These are phyloP conservation scores for Mandrillus leucophaeus DNA, from an alignment of 2,113 vertebrate genomes.

Conservation along the genomic window DNA sequence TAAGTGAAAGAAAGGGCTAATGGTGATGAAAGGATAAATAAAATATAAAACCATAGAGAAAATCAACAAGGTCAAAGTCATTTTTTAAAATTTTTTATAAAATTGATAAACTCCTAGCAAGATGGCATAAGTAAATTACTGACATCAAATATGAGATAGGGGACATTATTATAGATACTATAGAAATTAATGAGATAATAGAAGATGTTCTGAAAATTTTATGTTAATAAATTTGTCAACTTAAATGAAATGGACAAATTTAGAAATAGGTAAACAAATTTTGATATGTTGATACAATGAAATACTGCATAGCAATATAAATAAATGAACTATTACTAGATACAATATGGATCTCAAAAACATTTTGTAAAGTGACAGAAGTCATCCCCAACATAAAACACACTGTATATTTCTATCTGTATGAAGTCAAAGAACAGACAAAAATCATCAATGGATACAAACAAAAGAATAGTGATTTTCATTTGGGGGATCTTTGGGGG, in stretches of 20 bases:
- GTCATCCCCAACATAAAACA: not conserved
- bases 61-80: not conserved
- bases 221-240: not conserved
- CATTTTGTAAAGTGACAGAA: not conserved
- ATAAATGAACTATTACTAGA: not conserved
- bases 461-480: not conserved
- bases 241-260: not conserved
- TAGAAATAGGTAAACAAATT: not conserved
- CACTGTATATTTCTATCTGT: not conserved
- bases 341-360: not conserved
- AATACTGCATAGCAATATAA: not conserved
- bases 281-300: not conserved
- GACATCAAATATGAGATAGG: not conserved
- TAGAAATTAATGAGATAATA: not conserved
- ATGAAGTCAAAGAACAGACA: not conserved
- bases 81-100: not conserved
- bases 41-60: not conserved
- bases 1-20: not conserved
- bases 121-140: not conserved
- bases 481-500: not conserved
- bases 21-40: not conserved
- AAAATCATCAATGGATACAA: not conserved
- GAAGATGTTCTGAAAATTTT: not conserved
- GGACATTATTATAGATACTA: not conserved
- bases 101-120: not conserved